Evolutionary conservation across 2,888 invertebrate genomes (phyloP), one percentile per base, ranked within the genome.

Genomic region (Lycophotia porphyrea): DNA sequence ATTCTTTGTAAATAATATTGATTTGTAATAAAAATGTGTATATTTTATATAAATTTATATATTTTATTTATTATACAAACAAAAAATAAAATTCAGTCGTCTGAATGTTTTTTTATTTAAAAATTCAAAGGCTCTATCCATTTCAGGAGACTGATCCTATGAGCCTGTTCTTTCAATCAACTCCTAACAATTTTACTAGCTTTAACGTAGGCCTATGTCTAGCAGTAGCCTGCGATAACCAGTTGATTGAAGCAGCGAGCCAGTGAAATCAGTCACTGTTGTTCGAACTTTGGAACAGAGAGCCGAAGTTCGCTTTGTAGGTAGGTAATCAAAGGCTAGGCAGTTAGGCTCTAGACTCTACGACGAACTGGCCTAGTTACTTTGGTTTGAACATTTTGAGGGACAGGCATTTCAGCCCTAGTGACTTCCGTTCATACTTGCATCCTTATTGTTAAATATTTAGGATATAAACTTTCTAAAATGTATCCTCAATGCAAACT

Each of bases 291-390:
- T 24, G 47, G 24, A 60, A 47, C 61, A 9, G 1, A 27, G 52
- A 44, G 44, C 24, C n/a, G 18, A 61, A 70, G 71, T 70, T 71
- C 24, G 34, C 79, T 76, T 76, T 76, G 36, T 49, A 49, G 42
- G 36, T 49, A 49, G 42, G 27, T 34, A 79, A 79, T 79, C 71
- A 79, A 60, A 24, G 15, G 27, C 5, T 52, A 42, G 60, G 24
- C 24, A 49, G 47, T 58, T 47, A 69, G 21, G 2, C 5, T 15
- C 13, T 58, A 8, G 27, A 11, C 36, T 55, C 27, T 36, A n/a
- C n/a, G 61, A 39, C 61, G 24, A 63, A 39, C 39, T 63, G n/a
- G n/a, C 8, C 61, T 36, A 13, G 34, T 11, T 36, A 13, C 18
- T 49, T 49, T n/a, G 24, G 24, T 49, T n/a, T 24, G 24, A n/a